Percentiles rank a stretch among this genome's conserved stretches.
These are phyloP conservation scores for Perca schrenkii DNA, from an alignment of 2,113 vertebrate genomes.

Conservation along the genomic window DNA sequence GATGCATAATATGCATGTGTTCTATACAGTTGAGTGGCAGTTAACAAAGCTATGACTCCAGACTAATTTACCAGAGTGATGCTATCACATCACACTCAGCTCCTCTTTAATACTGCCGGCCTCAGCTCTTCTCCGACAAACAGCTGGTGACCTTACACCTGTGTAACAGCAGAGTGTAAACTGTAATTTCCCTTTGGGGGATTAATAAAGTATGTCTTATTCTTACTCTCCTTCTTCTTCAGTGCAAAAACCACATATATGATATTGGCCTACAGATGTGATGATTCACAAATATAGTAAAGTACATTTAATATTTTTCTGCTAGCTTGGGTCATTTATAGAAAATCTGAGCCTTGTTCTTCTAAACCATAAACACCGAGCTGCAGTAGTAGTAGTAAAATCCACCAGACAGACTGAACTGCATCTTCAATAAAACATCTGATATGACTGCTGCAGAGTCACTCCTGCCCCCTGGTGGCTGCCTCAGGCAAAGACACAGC, in stretches of 20 bases:
- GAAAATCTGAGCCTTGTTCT: background rate
- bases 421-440: constrained; percentile 36
- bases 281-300: background rate
- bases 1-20: background rate
- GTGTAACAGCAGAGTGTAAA: too few relatives aligned
- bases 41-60: background rate
- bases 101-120: background rate
- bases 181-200: too few relatives aligned
- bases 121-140: constrained; percentile 6
- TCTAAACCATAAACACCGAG: background rate
- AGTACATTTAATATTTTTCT: background rate
- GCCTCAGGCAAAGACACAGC: background rate
- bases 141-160: constrained; percentile 26
- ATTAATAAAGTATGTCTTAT: too few relatives aligned
- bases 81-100: constrained; percentile 3
- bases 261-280: background rate
- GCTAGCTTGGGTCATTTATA: background rate
- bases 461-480: constrained; percentile 65
- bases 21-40: background rate
- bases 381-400: constrained; percentile 4
- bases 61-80: constrained; percentile 6
- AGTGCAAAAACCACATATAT: background rate
- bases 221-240: too few relatives aligned
- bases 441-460: constrained; percentile 22
- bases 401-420: constrained; percentile 19